phyloP scores from a whole-genome alignment of 2,888 invertebrate genomes.

The Erynnis tages region DNA sequence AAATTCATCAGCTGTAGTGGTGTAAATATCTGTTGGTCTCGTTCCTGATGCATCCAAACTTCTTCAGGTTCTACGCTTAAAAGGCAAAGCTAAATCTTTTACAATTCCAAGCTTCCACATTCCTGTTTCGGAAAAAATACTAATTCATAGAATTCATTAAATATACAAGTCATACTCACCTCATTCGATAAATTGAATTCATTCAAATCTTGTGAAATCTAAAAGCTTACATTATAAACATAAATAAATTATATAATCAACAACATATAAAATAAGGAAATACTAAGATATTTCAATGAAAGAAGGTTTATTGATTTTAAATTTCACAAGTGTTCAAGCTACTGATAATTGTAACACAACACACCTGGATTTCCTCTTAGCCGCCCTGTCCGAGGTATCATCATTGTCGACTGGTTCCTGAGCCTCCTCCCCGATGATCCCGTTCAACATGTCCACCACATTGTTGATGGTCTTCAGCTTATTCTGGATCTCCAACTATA shows the following conservation, averaged over 20 bases:
- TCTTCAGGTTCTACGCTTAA: no score
- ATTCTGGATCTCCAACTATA: slow-evolving; percentile 88
- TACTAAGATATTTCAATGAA: no score
- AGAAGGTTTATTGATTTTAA: slow-evolving; percentile 5
- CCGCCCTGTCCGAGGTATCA: slow-evolving; percentile 47
- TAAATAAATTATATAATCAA: not conserved
- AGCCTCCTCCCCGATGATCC: slow-evolving; percentile 89
- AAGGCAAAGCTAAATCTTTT: no score
- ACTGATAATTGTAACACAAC: slow-evolving; percentile 33
- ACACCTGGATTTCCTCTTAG: slow-evolving; percentile 73
- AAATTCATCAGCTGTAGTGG: no score
- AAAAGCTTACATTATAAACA: not conserved
- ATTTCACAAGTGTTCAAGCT: slow-evolving; percentile 8
- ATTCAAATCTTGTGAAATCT: slow-evolving; percentile 12
- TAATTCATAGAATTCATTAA: not conserved
- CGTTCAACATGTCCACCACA: slow-evolving; percentile 93
- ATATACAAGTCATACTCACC: slow-evolving; percentile 13
- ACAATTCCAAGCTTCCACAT: not conserved
- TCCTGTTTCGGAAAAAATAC: slow-evolving; percentile 3
- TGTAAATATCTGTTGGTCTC: no score
- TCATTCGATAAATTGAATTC: not conserved
- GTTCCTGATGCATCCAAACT: no score
- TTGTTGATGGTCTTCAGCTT: slow-evolving; percentile 92
- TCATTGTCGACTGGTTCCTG: slow-evolving; percentile 47
- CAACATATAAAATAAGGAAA: not conserved